phyloP scores from a whole-genome alignment of 2,888 invertebrate species.

The Operophtera brumata region DNA sequence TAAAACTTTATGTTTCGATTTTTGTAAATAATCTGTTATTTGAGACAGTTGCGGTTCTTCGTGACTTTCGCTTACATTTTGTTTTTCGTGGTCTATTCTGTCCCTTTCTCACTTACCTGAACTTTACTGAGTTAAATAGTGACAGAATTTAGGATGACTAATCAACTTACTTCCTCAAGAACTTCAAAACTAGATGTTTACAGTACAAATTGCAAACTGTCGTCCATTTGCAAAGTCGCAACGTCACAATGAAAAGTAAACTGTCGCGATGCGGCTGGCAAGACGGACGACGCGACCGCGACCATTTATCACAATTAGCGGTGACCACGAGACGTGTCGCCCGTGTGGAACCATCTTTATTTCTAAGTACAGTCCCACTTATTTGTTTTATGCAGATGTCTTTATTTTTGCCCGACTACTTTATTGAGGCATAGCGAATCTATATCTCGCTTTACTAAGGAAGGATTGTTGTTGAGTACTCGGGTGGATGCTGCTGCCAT shows the following conservation, averaged over 20 bases:
- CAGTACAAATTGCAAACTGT: constrained; percentile 6
- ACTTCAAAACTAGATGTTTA: background rate
- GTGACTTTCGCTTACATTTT: no score
- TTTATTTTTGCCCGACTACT: constrained; percentile 39
- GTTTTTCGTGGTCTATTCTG: no score
- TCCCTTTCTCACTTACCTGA: no score
- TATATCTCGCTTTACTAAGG: no score
- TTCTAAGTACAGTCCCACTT: constrained; percentile 22
- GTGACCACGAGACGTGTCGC: constrained; percentile 45
- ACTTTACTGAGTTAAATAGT: no score
- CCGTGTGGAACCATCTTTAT: constrained; percentile 43
- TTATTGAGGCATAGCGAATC: no score
- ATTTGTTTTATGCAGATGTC: constrained; percentile 34
- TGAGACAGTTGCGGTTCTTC: no score
- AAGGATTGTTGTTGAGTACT: no score
- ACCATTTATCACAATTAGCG: constrained; percentile 76
- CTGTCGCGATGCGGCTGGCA: constrained; percentile 50
- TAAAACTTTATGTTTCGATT: no score
- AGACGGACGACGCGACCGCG: constrained; percentile 68
- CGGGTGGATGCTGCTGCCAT: no score
- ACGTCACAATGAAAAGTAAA: constrained; percentile 63
- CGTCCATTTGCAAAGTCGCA: constrained; percentile 41
- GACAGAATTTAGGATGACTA: no score
- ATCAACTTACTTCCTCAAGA: background rate
- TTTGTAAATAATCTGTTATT: no score